These are phyloP conservation scores for Elephas maximus DNA, from an alignment of 2,113 vertebrate genomes.

Conservation along the genomic window DNA sequence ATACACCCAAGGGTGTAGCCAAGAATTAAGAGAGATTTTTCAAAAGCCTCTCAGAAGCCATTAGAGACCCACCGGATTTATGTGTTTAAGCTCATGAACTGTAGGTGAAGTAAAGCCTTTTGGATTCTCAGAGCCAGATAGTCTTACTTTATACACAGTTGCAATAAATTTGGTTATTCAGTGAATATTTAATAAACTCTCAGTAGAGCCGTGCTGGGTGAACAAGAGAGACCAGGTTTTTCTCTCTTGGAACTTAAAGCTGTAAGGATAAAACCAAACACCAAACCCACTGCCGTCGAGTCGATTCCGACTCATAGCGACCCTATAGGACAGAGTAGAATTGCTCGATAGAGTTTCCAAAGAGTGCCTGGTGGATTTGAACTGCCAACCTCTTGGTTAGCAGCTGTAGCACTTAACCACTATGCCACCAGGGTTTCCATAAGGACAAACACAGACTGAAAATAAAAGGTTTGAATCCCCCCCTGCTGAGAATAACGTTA, in stretches of 20 bases:
- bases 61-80: rapidly evolving
- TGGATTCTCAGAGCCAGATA: background rate
- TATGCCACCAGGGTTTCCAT: too few species aligned
- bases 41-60: background rate
- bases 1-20: too few species aligned
- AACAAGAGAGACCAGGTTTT: background rate
- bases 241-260: background rate
- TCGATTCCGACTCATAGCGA: too few species aligned
- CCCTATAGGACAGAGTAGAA: too few species aligned
- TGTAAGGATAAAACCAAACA: too few species aligned
- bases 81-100: background rate
- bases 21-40: background rate
- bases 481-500: background rate
- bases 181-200: too few species aligned
- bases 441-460: background rate
- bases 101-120: background rate
- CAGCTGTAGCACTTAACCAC: too few species aligned
- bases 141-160: background rate
- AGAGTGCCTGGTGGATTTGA: too few species aligned
- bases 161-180: background rate
- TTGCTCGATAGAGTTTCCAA: too few species aligned
- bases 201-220: background rate
- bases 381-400: too few species aligned
- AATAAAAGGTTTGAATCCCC: background rate
- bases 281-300: too few species aligned